A percentile compares a stretch with the other conserved stretches of the same genome.
Conservation (phyloP, 2,797 vertebrate genomes). For the Buphagus erythrorhynchus region DNA sequence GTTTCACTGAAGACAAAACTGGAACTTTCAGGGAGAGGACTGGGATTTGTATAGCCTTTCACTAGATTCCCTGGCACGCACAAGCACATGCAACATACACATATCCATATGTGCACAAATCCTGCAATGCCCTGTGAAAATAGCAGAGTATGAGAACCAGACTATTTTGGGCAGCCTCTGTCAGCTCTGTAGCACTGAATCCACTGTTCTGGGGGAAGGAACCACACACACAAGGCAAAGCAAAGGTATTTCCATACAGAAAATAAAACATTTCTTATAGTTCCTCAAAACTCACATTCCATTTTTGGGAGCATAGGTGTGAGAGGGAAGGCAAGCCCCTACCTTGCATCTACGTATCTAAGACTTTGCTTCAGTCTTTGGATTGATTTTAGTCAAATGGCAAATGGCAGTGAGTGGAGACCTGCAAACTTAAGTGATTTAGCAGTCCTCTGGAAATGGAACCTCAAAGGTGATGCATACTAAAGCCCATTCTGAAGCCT, state of each 20-base stretch:
- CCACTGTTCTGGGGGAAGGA: background rate
- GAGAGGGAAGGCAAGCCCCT: background rate
- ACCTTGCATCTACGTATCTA: rapidly evolving
- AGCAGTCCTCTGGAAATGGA: background rate
- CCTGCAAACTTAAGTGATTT: background rate
- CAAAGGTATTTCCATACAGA: background rate
- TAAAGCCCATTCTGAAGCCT: background rate
- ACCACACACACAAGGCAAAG: background rate
- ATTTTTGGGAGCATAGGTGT: background rate
- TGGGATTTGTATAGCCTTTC: background rate
- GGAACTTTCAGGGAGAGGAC: background rate
- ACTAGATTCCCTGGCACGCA: background rate
- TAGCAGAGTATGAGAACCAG: background rate
- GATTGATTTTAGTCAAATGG: background rate
- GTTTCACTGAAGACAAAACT: background rate
- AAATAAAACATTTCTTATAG: background rate
- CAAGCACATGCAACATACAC: background rate
- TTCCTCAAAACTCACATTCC: background rate
- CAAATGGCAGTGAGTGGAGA: background rate
- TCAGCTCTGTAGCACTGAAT: background rate
- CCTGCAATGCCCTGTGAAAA: background rate
- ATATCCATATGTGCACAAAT: background rate
- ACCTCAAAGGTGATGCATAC: background rate
- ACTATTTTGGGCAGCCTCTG: background rate
- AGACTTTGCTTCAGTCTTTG: background rate